Conservation (phyloP, 2,113 vertebrate genomes). For the Apodemus speciosus region DNA sequence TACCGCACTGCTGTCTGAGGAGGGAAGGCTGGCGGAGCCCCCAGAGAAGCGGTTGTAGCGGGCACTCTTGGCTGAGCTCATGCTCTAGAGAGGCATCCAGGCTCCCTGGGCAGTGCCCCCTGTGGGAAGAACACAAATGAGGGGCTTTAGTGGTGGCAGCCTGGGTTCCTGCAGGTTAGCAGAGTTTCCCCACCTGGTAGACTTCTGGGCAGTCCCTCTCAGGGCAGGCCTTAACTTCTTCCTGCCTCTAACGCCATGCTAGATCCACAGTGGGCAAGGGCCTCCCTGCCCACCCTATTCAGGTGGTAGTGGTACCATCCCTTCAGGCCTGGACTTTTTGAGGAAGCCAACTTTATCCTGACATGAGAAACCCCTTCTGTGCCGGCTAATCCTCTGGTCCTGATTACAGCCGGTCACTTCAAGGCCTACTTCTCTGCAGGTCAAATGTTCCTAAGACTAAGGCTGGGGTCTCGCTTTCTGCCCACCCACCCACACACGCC, state of each 20-base stretch:
- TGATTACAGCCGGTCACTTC: not conserved
- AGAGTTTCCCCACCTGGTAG: not conserved
- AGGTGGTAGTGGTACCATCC: not conserved
- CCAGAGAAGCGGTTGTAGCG: conserved; percentile 87
- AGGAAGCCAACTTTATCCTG: not conserved
- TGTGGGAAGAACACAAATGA: conserved; percentile 62
- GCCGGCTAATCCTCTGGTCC: not conserved
- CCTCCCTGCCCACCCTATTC: not conserved
- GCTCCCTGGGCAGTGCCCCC: conserved; percentile 78
- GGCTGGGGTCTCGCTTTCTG: not conserved
- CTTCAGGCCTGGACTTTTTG: not conserved
- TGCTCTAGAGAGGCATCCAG: conserved; percentile 86
- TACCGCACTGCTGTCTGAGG: conserved; percentile 88
- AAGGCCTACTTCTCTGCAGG: not conserved
- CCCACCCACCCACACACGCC: not conserved
- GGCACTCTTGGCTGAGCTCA: conserved; percentile 88
- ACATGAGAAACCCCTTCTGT: not conserved
- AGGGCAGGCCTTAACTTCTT: not conserved
- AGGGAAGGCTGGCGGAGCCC: conserved; percentile 82
- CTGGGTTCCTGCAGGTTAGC: not conserved
- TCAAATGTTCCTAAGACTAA: not conserved
- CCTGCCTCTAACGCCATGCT: not conserved
- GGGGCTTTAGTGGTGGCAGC: not conserved
- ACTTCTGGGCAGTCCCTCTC: not conserved
- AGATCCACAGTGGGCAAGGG: not conserved